Evolutionary conservation across 2,113 vertebrate genomes (phyloP).

Genomic region (Neomonachus schauinslandi): DNA sequence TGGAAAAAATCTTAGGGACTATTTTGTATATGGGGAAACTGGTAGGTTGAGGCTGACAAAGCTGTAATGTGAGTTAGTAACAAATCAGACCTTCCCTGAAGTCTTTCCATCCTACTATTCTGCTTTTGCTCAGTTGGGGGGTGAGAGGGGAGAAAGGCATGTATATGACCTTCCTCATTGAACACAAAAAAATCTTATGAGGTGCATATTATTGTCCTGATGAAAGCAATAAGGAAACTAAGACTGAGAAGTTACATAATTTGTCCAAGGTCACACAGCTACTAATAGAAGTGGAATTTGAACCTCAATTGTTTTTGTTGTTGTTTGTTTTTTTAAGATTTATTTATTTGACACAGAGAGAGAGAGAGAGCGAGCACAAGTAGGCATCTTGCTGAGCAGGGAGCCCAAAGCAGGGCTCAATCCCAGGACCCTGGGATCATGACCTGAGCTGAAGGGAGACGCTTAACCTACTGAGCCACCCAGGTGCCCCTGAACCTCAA

Average conservation of each 20-base stretch:
- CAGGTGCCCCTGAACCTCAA: too few relatives aligned
- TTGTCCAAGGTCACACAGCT: not conserved
- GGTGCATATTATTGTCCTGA: not conserved
- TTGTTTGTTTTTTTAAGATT: too few relatives aligned
- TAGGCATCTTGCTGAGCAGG: too few relatives aligned
- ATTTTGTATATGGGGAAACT: not conserved
- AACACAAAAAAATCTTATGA: not conserved
- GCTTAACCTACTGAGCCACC: too few relatives aligned
- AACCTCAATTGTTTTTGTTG: not conserved
- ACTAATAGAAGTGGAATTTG: not conserved
- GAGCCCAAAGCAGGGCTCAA: too few relatives aligned
- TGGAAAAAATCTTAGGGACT: not conserved
- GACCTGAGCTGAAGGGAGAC: too few relatives aligned
- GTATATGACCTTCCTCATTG: not conserved
- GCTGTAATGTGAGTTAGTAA: not conserved
- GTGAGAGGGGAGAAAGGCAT: not conserved
- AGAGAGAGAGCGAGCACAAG: too few relatives aligned
- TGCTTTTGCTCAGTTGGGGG: not conserved
- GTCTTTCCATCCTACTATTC: not conserved
- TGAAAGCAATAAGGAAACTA: not conserved
- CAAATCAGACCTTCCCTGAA: not conserved
- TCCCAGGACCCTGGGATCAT: too few relatives aligned
- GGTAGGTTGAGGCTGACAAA: not conserved
- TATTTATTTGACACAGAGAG: too few relatives aligned
- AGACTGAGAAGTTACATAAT: constrained; percentile 27